Conservation (phyloP, 2,797 vertebrate genomes). For the Xiphorhynchus erythropygius region DNA sequence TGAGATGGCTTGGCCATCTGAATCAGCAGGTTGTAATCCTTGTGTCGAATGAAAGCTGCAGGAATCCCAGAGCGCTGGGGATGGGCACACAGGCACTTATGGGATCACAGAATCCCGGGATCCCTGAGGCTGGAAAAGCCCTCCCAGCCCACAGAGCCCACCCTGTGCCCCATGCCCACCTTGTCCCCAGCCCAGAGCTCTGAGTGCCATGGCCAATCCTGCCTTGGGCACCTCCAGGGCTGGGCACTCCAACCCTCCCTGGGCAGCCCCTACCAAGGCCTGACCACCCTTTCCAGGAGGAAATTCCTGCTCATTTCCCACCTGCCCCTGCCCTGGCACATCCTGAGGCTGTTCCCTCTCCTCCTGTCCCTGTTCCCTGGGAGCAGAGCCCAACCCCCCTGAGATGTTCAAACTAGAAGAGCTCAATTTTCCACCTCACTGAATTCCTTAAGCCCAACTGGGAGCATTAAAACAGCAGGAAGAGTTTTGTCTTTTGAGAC, state of each 20-base stretch:
- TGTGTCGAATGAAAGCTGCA: neutral
- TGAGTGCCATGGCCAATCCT: rapidly evolving
- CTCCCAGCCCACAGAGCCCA: rapidly evolving
- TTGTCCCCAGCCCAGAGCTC: neutral
- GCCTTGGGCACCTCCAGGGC: neutral
- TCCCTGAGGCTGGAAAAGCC: rapidly evolving
- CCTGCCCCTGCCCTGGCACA: neutral
- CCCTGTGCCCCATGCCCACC: rapidly evolving
- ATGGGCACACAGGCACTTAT: rapidly evolving
- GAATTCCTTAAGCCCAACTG: neutral
- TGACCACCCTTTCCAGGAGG: rapidly evolving
- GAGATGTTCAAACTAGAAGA: neutral
- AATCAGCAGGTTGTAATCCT: neutral
- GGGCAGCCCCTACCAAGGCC: rapidly evolving
- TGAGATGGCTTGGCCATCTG: neutral
- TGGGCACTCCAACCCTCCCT: neutral
- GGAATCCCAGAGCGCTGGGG: neutral
- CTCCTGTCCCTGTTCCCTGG: neutral
- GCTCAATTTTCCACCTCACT: neutral
- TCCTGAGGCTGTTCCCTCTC: neutral
- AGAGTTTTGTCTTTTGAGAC: neutral
- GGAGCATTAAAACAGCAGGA: neutral
- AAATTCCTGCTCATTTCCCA: neutral
- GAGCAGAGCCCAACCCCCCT: neutral
- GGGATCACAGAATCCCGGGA: neutral